Percentiles rank a stretch among this genome's conserved stretches.
Conservation (phyloP, 2,797 vertebrate species). For the Lacerta viridis region DNA sequence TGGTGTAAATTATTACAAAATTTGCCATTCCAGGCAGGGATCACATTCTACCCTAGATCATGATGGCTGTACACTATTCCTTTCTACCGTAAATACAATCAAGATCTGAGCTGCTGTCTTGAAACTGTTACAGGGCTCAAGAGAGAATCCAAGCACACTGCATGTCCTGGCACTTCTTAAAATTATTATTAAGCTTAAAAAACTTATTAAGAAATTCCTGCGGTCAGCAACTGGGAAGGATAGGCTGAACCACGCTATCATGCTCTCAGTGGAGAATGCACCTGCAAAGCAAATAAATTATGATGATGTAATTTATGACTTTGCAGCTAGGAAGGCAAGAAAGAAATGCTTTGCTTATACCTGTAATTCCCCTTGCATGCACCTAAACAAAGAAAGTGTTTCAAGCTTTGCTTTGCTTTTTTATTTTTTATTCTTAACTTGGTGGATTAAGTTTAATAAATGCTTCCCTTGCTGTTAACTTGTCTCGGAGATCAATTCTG, state of each 20-base stretch:
- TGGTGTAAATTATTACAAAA: not conserved
- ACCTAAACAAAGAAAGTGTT: not conserved
- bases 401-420: not conserved
- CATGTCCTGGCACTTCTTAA: too few relatives aligned
- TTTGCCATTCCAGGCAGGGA: not conserved
- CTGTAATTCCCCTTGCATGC: not conserved
- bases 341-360: not conserved
- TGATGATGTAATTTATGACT: constrained; percentile 1
- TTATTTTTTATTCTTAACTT: too few relatives aligned
- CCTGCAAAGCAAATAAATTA: not conserved
- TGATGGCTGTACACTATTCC: too few relatives aligned
- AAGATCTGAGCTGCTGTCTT: too few relatives aligned
- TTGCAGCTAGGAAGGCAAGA: not conserved
- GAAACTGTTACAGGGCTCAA: too few relatives aligned
- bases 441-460: too few relatives aligned
- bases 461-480: too few relatives aligned
- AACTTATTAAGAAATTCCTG: not conserved
- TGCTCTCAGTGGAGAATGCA: constrained; percentile 8
- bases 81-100: too few relatives aligned
- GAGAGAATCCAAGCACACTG: too few relatives aligned
- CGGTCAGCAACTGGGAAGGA: not conserved
- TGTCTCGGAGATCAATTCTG: too few relatives aligned
- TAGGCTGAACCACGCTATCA: not conserved
- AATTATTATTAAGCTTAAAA: too few relatives aligned
- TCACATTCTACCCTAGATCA: not conserved